Base-by-base conservation (phyloP, 2,797 vertebrate species). In the Dryobates pubescens region DNA sequence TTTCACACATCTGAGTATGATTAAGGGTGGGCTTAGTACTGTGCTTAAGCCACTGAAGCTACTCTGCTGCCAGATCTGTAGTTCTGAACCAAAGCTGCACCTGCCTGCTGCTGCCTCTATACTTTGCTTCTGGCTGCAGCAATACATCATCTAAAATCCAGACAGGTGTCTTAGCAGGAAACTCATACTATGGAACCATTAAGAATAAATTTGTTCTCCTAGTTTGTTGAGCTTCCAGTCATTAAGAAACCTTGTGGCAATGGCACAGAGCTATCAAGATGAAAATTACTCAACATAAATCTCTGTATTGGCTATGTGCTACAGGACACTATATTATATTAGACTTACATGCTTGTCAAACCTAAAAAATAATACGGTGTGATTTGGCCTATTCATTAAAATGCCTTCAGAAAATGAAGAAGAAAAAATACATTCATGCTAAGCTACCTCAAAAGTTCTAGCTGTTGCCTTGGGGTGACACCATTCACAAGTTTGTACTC, bases 21-120 rank as follows among this genome's bases (percentile, higher is more conserved):
- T 29, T n/a, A 47, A 61, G 13, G 30, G 10, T 5, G 32, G 36
- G 13, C 34, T 59, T 13, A 30, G 49, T 6, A 51, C 38, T 63
- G 13, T 41, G 18, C 51, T 63, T 10, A 45, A 73, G 73, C 43
- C 49, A 30, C 30, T 20, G 34, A 62, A 65, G 20, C 16, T 58
- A 18, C 65, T 80, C n/a, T 69, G 69, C 61, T 62, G 32, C 61
- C 61, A 69, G 65, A 17, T 76, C 34, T 49, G n/a, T 32, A 9
- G 36, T 49, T 77, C 90, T 77, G 62, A 32, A 36, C 30, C 56
- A 58, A 27, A 36, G 17, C n/a, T 71, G 27, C 17, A 29, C 11
- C 17, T 0, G 0, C 27, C 47, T 45, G 49, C 47, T 1, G 2
- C 14, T 54, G 24, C 11, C 29, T 34, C 64, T 24, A 13, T 29